Conservation (phyloP, 2,797 vertebrate species). For the Poecilia wingei region DNA sequence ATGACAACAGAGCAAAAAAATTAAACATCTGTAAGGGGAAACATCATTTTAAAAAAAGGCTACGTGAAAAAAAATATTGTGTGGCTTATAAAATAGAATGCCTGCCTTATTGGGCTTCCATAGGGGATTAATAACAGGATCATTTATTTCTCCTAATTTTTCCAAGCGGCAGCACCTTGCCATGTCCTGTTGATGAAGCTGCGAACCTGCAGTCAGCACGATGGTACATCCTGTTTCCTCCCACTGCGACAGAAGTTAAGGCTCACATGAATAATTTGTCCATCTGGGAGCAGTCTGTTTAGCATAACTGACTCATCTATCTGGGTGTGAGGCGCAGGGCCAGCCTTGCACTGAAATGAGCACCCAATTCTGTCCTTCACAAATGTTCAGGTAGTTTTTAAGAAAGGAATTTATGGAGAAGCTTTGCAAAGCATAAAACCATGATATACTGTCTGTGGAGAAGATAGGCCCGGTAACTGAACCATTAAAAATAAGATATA, state of each 20-base stretch:
- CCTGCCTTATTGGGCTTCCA: neutral
- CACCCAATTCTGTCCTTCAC: conserved; percentile 22
- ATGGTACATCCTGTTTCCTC: conserved; percentile 48
- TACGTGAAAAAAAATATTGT: neutral
- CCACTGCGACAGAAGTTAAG: conserved; percentile 52
- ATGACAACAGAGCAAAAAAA: neutral
- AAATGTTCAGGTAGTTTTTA: conserved; percentile 28
- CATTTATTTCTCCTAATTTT: conserved; percentile 10
- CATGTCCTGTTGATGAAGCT: conserved; percentile 37
- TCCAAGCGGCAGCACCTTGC: neutral
- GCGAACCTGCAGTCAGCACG: conserved; percentile 47
- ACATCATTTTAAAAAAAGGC: neutral
- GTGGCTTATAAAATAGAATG: neutral
- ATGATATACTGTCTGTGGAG: conserved; percentile 41
- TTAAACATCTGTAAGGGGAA: neutral
- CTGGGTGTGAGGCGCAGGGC: conserved; percentile 31
- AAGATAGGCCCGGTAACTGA: conserved; percentile 23
- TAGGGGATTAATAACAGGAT: conserved; percentile 16
- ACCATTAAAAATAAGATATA: conserved; percentile 68
- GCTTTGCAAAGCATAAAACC: conserved; percentile 16
- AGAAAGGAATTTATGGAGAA: conserved; percentile 13
- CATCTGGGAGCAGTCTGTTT: conserved; percentile 66
- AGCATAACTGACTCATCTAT: conserved; percentile 64
- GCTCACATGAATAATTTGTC: conserved; percentile 61
- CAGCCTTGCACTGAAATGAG: conserved; percentile 23